Conservation (phyloP, 2,113 vertebrate genomes). For the Sclerurus mexicanus region DNA sequence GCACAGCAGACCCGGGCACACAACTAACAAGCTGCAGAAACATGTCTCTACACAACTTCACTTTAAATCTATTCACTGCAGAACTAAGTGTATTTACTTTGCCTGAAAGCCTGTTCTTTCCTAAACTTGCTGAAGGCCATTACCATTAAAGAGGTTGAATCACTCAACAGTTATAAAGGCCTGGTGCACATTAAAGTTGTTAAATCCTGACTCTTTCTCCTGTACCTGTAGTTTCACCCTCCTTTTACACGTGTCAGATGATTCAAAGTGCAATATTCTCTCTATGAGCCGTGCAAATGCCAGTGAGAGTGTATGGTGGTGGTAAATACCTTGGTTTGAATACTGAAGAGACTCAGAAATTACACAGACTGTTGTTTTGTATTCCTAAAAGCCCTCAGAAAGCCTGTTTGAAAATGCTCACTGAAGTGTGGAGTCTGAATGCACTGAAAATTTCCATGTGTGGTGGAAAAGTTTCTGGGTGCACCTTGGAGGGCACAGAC, state of each 20-base stretch:
- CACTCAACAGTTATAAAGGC: not conserved
- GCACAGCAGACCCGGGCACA: not conserved
- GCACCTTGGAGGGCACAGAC: not conserved
- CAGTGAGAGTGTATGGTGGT: not conserved
- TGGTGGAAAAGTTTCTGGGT: not conserved
- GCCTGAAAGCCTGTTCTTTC: constrained; percentile 27
- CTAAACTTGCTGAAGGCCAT: constrained; percentile 14
- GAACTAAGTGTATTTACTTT: not conserved
- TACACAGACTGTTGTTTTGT: not conserved
- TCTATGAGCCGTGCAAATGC: not conserved
- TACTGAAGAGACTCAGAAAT: not conserved
- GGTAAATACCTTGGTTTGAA: not conserved
- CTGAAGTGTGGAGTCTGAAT: not conserved
- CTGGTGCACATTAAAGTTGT: not conserved
- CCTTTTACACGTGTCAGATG: not conserved
- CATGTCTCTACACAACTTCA: not conserved
- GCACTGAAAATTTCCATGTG: not conserved
- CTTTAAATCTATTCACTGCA: not conserved
- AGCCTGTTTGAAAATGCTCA: not conserved
- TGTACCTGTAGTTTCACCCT: not conserved
- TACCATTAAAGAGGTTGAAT: constrained; percentile 16
- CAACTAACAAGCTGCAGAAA: not conserved
- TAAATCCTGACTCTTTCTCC: not conserved
- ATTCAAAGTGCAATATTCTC: not conserved
- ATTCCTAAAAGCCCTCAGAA: not conserved